These are phyloP conservation scores for Willisornis vidua DNA, from an alignment of 2,113 vertebrate genomes.

Conservation along the genomic window DNA sequence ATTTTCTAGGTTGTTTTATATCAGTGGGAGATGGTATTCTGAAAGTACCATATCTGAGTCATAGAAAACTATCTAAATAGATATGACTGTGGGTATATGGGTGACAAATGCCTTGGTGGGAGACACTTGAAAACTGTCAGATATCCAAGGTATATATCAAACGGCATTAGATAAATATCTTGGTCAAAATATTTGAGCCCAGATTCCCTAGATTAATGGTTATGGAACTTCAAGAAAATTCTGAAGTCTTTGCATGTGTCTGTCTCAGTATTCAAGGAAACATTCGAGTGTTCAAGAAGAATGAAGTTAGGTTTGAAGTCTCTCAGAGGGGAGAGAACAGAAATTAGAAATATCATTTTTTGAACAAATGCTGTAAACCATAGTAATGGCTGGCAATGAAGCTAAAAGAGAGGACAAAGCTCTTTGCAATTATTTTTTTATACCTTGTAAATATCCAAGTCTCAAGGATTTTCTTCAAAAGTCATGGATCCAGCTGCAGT, in stretches of 20 bases:
- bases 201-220: not conserved
- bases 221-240: not conserved
- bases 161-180: not conserved
- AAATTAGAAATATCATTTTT: not conserved
- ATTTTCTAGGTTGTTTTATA: not conserved
- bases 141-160: not conserved
- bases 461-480: not conserved
- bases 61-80: not conserved
- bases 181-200: not conserved
- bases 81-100: not conserved
- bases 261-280: not conserved
- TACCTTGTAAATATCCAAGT: rapidly evolving
- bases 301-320: not conserved
- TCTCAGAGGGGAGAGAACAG: not conserved
- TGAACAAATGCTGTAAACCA: not conserved
- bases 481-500: not conserved
- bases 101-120: not conserved
- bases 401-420: not conserved
- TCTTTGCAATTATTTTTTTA: not conserved
- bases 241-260: not conserved
- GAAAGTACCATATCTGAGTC: not conserved
- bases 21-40: rapidly evolving
- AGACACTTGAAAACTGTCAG: not conserved
- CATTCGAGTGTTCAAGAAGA: not conserved
- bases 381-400: not conserved